Conservation (phyloP, 1,140 invertebrate genomes). For the Oncopodura yosiiana region DNA sequence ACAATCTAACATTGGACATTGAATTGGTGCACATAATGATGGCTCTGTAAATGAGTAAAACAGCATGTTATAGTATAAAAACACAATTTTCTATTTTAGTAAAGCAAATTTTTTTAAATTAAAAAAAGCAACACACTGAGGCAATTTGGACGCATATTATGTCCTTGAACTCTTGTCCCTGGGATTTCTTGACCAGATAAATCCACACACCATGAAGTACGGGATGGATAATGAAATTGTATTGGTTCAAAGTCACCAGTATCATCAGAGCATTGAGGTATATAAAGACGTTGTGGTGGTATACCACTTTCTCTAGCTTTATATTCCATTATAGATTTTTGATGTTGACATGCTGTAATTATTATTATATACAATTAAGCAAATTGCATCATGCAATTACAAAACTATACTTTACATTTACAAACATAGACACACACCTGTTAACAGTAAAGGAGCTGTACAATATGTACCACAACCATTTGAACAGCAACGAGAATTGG, state of each 20-base stretch:
- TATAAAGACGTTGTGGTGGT: slow-evolving; percentile 37
- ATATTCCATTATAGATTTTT: slow-evolving; percentile 55
- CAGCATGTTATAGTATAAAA: not conserved
- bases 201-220: slow-evolving; percentile 42
- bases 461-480: slow-evolving; percentile 77
- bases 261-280: slow-evolving; percentile 38
- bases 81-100: not conserved
- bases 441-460: slow-evolving; percentile 52
- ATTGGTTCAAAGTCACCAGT: slow-evolving; percentile 38
- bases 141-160: slow-evolving; percentile 37
- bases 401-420: too few relatives aligned
- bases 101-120: not conserved
- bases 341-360: slow-evolving; percentile 60
- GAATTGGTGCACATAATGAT: slow-evolving; percentile 48
- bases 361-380: not conserved
- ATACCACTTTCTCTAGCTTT: slow-evolving; percentile 63
- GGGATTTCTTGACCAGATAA: slow-evolving; percentile 38
- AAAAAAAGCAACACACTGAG: slow-evolving; percentile 25
- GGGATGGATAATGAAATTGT: slow-evolving; percentile 40
- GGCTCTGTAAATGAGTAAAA: slow-evolving; percentile 41
- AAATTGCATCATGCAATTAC: not conserved
- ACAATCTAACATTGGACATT: slow-evolving; percentile 55
- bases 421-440: slow-evolving; percentile 41
- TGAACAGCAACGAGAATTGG: slow-evolving; percentile 62
- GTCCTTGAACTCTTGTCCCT: slow-evolving; percentile 39